These are phyloP conservation scores for Dione juno DNA, from an alignment of 2,888 invertebrate species.

Conservation along the genomic window DNA sequence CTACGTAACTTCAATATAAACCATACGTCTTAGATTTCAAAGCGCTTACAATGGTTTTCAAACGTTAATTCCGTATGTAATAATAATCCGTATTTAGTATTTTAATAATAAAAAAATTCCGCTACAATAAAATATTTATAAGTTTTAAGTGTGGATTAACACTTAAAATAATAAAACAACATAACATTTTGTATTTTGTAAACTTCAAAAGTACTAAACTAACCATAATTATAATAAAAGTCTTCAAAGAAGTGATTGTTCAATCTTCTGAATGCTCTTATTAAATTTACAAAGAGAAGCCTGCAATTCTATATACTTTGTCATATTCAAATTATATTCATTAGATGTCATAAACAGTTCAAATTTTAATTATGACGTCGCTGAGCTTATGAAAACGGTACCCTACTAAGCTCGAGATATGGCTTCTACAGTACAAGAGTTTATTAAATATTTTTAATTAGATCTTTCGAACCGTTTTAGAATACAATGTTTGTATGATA, in stretches of 20 bases:
- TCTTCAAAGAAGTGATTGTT: neutral
- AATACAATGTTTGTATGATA: neutral
- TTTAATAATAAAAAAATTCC: too few relatives aligned
- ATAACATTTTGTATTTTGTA: too few relatives aligned
- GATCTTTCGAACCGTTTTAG: neutral
- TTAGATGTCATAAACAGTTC: neutral
- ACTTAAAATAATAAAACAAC: too few relatives aligned
- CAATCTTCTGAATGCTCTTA: neutral
- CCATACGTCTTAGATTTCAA: too few relatives aligned
- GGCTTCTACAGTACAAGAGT: neutral
- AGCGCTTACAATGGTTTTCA: too few relatives aligned
- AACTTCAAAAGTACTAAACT: neutral
- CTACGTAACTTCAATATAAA: too few relatives aligned
- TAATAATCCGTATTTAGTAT: too few relatives aligned
- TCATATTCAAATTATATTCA: neutral
- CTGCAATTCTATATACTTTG: neutral
- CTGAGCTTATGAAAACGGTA: slow-evolving; percentile 9
- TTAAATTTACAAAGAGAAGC: neutral
- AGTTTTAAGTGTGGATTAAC: too few relatives aligned
- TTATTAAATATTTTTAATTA: slow-evolving; percentile 22
- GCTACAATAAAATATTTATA: too few relatives aligned
- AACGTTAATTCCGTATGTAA: too few relatives aligned
- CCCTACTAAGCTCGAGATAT: neutral
- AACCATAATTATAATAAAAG: neutral
- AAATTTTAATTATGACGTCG: slow-evolving; percentile 10